A percentile compares a stretch with the other conserved stretches of the same genome.
Conservation (phyloP, 2,113 vertebrate species). For the Gadus chalcogrammus region DNA sequence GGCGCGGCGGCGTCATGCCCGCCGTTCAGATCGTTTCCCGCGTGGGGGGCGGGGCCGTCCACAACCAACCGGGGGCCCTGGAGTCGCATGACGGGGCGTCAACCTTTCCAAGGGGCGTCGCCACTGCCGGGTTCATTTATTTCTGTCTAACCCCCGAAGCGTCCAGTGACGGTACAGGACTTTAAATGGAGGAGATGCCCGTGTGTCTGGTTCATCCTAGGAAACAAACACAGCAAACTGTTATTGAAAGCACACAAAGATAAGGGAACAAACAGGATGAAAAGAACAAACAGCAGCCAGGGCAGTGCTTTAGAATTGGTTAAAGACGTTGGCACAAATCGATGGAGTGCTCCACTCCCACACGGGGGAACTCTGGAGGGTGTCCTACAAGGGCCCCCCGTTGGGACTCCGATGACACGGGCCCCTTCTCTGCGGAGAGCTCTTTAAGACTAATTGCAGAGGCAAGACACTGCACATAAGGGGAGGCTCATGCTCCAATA, state of each 20-base stretch:
- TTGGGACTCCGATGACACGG: slow-evolving; percentile 27
- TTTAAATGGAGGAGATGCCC: slow-evolving; percentile 12
- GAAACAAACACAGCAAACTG: too few species aligned
- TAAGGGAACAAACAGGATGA: too few species aligned
- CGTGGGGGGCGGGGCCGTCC: not conserved
- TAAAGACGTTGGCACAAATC: too few species aligned
- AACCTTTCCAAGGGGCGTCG: too few species aligned
- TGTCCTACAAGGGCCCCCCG: too few species aligned
- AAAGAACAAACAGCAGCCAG: too few species aligned
- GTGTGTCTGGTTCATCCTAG: slow-evolving; percentile 11
- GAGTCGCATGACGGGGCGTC: too few species aligned
- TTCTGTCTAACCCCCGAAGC: too few species aligned
- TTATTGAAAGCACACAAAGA: too few species aligned
- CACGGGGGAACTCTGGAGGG: too few species aligned
- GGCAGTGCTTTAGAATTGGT: too few species aligned
- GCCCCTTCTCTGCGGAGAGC: slow-evolving; percentile 16
- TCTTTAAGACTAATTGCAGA: slow-evolving; percentile 36
- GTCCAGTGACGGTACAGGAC: not conserved
- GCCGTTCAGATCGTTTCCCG: not conserved
- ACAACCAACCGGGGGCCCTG: not conserved
- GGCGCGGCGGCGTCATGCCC: slow-evolving; percentile 25
- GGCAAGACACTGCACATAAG: slow-evolving; percentile 25
- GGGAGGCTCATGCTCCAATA: slow-evolving; percentile 24
- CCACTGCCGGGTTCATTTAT: not conserved
- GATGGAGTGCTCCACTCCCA: too few species aligned